Evolutionary conservation across 1,140 invertebrate genomes (phyloP), one percentile per base, ranked within the genome.

Genomic region (Aphelinus certus): DNA sequence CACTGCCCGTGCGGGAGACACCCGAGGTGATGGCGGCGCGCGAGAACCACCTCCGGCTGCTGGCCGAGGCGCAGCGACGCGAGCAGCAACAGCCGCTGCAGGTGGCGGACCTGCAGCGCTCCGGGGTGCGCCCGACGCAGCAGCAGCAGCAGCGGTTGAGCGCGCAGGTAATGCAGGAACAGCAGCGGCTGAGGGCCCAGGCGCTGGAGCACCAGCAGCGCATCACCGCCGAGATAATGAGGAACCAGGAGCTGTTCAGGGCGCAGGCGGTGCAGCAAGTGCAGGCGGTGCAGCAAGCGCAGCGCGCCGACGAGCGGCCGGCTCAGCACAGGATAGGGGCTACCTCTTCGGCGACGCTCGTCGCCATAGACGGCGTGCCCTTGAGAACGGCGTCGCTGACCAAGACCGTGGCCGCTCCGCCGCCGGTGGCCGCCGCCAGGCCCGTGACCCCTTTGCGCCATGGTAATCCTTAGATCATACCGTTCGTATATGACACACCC

Each of bases 11-110:
- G 1, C 70, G 80, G 10, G 83, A 88, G 3, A 86, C 83, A 3
- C 83, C 85, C 48, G 86, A 86, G 75, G 84, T 85, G 2, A 66
- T 71, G 2, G 83, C 82, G 0, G 85, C 84, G 1, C 78, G 81
- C 4, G 79, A 79, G 1, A 80, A 78, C 42, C 85, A 86, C 71
- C 74, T 86, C 1, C 78, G 81, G 10, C 81, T 82, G 3, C 43
- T 82, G 1, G 81, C 79, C 47, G 70, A 79, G 58, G 79, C 73
- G 4, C 71, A 76, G 26, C 9, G 68, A 47, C 68, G 76, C 47
- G 73, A 80, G 2, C 69, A 75, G 55, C 1, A 58, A 67, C 43
- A 67, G 60, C 45, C 76, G 7, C 55, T 43, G 60, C 56, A 65
- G 51, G 9, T 60, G 48, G 47, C 45, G 45, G 45, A 62, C 46